Conservation (phyloP, 2,113 vertebrate genomes). For the Oncorhynchus tshawytscha region DNA sequence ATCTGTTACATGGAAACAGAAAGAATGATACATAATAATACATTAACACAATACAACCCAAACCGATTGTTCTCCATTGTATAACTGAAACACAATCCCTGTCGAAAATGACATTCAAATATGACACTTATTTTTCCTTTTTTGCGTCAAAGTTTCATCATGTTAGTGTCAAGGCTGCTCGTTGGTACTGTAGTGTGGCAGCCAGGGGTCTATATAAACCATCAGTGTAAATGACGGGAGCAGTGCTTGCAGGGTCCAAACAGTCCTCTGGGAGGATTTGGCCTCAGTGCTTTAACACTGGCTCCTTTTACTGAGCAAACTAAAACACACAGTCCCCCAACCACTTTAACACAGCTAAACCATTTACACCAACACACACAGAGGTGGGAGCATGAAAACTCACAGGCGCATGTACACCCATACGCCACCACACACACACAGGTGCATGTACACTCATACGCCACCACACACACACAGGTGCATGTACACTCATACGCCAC, state of each 20-base stretch:
- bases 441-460: no score
- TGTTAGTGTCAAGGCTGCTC: slow-evolving; percentile 55
- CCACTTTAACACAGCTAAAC: slow-evolving; percentile 26
- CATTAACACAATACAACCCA: slow-evolving; percentile 7
- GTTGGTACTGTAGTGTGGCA: slow-evolving; percentile 29
- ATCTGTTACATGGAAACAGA: slow-evolving; percentile 62
- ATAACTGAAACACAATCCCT: background rate
- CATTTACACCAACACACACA: slow-evolving; percentile 20
- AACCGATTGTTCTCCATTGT: slow-evolving; percentile 24
- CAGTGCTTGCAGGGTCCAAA: slow-evolving; percentile 36
- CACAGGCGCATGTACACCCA: slow-evolving; percentile 9
- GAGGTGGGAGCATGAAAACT: background rate
- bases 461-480: no score
- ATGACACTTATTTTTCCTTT: background rate
- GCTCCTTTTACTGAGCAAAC: slow-evolving; percentile 12
- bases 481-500: background rate
- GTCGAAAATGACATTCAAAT: slow-evolving; percentile 17
- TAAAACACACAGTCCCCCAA: background rate
- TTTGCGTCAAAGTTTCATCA: slow-evolving; percentile 61
- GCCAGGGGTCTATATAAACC: slow-evolving; percentile 43
- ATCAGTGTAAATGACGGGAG: slow-evolving; percentile 52
- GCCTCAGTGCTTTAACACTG: slow-evolving; percentile 36
- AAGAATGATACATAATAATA: slow-evolving; percentile 43
- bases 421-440: slow-evolving; percentile 21
- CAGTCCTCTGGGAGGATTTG: slow-evolving; percentile 51